Percentiles rank a stretch among this genome's conserved stretches.
Evolutionary conservation across 2,888 invertebrate genomes (phyloP).

Genomic region (Anoplius nigerrimus): DNA sequence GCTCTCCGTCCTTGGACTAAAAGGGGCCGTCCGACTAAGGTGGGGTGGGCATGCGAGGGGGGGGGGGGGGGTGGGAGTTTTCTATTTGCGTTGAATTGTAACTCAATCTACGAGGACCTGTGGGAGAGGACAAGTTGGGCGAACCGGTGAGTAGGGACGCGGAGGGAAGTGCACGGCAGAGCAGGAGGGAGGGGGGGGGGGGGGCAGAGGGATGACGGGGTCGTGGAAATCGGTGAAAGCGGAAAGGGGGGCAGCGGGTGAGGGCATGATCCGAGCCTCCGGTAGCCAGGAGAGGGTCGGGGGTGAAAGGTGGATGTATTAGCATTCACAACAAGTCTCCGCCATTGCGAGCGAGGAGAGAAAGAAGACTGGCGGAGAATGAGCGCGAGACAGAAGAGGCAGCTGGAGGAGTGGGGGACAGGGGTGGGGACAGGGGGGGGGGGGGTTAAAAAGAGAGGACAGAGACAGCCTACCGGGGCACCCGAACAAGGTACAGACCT

Average conservation of each 20-base stretch:
- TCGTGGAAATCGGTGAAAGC: slow-evolving; percentile 5
- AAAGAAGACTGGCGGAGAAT: slow-evolving; percentile 16
- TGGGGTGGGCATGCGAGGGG: slow-evolving; percentile 7
- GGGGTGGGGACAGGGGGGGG: neutral
- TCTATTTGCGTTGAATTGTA: slow-evolving; percentile 64
- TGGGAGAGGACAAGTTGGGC: slow-evolving; percentile 48
- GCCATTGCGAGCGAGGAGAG: slow-evolving; percentile 38
- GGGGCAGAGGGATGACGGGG: slow-evolving; percentile 20
- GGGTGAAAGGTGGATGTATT: slow-evolving; percentile 58
- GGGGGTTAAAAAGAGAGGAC: neutral
- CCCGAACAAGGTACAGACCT: too few species aligned
- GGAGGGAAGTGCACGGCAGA: slow-evolving; percentile 17
- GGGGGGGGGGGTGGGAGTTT: slow-evolving; percentile 56
- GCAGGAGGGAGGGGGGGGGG: slow-evolving; percentile 10
- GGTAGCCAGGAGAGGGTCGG: slow-evolving; percentile 32
- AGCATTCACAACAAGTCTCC: slow-evolving; percentile 68
- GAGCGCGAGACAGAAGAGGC: slow-evolving; percentile 20
- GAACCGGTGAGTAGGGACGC: slow-evolving; percentile 31
- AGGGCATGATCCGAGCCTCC: slow-evolving; percentile 28
- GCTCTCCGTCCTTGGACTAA: slow-evolving; percentile 41
- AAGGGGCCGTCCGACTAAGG: neutral
- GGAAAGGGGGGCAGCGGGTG: slow-evolving; percentile 8
- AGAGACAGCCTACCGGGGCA: too few species aligned
- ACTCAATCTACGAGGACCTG: slow-evolving; percentile 56
- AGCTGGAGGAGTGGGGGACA: slow-evolving; percentile 17